These are phyloP conservation scores for Cygnus olor DNA, from an alignment of 2,797 vertebrate genomes.

Conservation along the genomic window DNA sequence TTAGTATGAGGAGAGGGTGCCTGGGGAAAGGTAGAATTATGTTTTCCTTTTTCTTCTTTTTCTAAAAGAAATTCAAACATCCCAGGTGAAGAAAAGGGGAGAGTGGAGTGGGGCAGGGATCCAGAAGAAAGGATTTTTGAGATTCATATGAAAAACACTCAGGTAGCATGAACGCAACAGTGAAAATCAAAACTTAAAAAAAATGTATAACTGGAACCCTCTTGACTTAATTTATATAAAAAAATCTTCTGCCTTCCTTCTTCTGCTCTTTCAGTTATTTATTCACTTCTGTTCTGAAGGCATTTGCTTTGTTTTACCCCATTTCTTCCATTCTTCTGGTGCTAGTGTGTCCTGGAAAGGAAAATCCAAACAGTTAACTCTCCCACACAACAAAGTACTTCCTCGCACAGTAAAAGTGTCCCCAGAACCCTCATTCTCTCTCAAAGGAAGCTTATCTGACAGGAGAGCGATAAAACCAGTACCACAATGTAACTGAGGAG, in stretches of 20 bases:
- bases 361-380: constrained; percentile 44
- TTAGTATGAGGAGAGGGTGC: constrained; percentile 21
- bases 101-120: neutral
- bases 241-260: constrained; percentile 42
- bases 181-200: constrained; percentile 14
- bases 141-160: constrained; percentile 52
- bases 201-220: constrained; percentile 53
- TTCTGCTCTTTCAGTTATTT: constrained; percentile 59
- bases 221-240: constrained; percentile 26
- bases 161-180: constrained; percentile 45
- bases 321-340: constrained; percentile 61
- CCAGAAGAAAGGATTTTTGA: neutral
- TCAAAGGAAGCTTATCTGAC: neutral
- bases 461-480: neutral
- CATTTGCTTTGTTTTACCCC: constrained; percentile 44
- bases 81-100: neutral
- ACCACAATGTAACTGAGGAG: neutral
- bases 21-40: constrained; percentile 9
- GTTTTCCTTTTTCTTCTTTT: neutral
- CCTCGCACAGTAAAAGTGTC: neutral
- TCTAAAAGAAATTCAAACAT: constrained; percentile 17
- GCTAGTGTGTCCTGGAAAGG: constrained; percentile 77
- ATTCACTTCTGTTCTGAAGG: constrained; percentile 46
- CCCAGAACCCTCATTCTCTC: neutral
- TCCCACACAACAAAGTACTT: neutral